A percentile compares a stretch with the other conserved stretches of the same genome.
phyloP scores from a whole-genome alignment of 2,888 invertebrate species.

The Seira musarum region DNA sequence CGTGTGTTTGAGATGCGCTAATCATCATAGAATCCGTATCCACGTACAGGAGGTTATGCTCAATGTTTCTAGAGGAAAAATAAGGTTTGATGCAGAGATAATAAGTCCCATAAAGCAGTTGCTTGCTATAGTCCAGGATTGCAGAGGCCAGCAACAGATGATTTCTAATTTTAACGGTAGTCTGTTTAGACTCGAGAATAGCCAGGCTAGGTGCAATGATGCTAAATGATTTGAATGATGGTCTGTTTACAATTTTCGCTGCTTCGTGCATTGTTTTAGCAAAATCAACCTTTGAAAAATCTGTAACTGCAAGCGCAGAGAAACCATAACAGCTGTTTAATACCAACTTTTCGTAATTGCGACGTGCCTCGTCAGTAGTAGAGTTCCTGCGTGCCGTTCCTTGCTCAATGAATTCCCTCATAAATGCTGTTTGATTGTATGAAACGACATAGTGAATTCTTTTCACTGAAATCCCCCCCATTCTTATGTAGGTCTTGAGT shows the following conservation, averaged over 20 bases:
- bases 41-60: background rate
- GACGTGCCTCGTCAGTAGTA: background rate
- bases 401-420: constrained; percentile 3
- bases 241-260: background rate
- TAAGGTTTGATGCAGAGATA: no score
- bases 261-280: constrained; percentile 9
- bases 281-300: constrained; percentile 1
- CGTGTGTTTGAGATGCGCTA: background rate
- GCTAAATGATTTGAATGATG: constrained; percentile 16
- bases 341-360: background rate
- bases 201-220: background rate
- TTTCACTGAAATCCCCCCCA: background rate
- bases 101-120: no score
- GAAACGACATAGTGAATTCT: background rate
- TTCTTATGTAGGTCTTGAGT: background rate
- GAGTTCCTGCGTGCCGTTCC: background rate
- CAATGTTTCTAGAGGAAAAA: no score
- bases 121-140: no score
- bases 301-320: background rate
- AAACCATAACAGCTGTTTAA: background rate
- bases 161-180: background rate
- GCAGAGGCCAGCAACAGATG: background rate
- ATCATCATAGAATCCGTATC: background rate
- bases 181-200: background rate
- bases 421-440: constrained; percentile 12